Evolutionary conservation across 2,888 invertebrate genomes (phyloP).

Genomic region (Eilema depressum): DNA sequence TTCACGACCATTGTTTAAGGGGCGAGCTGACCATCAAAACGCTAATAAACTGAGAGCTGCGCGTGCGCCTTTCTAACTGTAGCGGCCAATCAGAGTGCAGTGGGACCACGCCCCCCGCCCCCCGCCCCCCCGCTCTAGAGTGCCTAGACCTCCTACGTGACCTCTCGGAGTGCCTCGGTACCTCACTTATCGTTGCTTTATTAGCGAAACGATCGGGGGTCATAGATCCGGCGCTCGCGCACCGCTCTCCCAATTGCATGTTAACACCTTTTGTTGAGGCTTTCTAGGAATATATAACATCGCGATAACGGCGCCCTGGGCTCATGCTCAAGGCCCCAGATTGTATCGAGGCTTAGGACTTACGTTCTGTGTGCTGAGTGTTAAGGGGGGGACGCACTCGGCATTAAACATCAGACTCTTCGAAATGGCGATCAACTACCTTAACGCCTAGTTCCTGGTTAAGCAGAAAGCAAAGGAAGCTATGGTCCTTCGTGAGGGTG

Average conservation of each 20-base stretch:
- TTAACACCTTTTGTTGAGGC: slow-evolving; percentile 36
- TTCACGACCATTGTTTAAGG: slow-evolving; percentile 54
- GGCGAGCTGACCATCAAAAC: slow-evolving; percentile 53
- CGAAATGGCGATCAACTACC: not conserved
- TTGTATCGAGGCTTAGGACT: slow-evolving; percentile 11
- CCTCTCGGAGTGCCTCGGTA: slow-evolving; percentile 20
- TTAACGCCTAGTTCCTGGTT: not conserved
- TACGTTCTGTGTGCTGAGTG: not conserved
- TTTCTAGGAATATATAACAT: slow-evolving; percentile 21
- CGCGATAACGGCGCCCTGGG: slow-evolving; percentile 11
- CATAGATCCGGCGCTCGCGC: slow-evolving; percentile 37
- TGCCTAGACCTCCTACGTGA: slow-evolving; percentile 34
- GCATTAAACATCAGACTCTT: not conserved
- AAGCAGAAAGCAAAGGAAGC: not conserved
- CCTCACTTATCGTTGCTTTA: slow-evolving; percentile 40
- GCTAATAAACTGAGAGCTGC: slow-evolving; percentile 50
- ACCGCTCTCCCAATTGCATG: slow-evolving; percentile 31
- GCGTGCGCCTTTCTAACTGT: slow-evolving; percentile 52
- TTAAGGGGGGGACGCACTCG: not conserved
- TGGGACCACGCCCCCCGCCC: slow-evolving; percentile 54
- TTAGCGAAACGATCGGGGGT: slow-evolving; percentile 41
- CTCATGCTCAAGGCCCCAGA: not conserved
- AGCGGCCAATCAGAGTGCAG: slow-evolving; percentile 45
- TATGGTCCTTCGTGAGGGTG: not conserved
- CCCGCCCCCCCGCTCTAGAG: slow-evolving; percentile 26